Percentiles rank a stretch among this genome's conserved stretches.
Conservation (phyloP, 2,797 vertebrate genomes). For the Adrianichthys oophorus region DNA sequence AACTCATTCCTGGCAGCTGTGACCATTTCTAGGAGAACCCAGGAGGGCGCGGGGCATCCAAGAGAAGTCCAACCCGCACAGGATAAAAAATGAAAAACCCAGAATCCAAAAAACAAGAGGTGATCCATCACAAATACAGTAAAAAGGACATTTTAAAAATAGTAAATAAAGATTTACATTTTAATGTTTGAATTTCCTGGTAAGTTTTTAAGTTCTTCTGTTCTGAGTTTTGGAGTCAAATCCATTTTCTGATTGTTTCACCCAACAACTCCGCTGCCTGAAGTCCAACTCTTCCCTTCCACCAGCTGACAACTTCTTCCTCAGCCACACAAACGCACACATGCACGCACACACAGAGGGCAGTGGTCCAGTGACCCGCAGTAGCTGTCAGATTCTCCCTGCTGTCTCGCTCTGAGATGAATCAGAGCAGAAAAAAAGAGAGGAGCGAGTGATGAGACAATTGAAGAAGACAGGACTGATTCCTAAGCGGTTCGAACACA, state of each 20-base stretch:
- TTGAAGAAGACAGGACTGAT: conserved; percentile 25
- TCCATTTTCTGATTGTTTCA: conserved; percentile 21
- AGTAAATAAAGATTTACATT: no score
- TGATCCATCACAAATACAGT: no score
- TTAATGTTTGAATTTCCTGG: no score
- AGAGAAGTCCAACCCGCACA: no score
- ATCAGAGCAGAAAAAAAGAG: conserved; percentile 51
- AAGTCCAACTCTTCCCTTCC: conserved; percentile 1
- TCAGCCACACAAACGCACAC: conserved; percentile 19
- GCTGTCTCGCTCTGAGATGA: conserved; percentile 51
- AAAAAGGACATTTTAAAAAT: no score
- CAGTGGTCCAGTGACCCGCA: conserved; percentile 35
- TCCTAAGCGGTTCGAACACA: conserved; percentile 20
- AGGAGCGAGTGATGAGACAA: conserved; percentile 32
- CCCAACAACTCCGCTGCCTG: conserved; percentile 46
- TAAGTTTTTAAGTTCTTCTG: neutral
- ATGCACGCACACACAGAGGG: conserved; percentile 14
- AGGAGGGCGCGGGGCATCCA: no score
- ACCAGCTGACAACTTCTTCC: conserved; percentile 13
- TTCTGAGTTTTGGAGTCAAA: conserved; percentile 10
- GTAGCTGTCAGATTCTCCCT: conserved; percentile 38
- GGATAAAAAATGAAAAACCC: no score
- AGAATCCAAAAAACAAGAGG: no score
- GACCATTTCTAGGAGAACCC: no score
- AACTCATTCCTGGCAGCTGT: no score